Percentiles rank a stretch among this genome's conserved stretches.
These are phyloP conservation scores for Nettapus auritus DNA, from an alignment of 2,113 vertebrate species.

Conservation along the genomic window DNA sequence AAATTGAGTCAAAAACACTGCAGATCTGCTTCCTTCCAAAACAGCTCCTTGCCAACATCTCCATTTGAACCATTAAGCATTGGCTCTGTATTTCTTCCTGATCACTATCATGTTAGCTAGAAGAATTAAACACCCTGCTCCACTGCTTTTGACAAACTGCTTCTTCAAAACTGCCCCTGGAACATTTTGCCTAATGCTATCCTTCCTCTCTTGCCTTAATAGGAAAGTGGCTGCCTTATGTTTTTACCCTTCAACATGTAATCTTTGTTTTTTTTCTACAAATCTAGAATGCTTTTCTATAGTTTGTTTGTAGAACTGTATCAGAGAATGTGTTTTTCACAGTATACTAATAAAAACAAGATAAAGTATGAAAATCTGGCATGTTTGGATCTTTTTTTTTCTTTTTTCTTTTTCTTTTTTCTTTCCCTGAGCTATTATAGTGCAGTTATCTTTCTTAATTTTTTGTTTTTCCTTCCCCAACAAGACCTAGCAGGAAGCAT, in stretches of 20 bases:
- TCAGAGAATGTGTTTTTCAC: background rate
- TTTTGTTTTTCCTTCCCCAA: background rate
- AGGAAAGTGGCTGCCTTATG: background rate
- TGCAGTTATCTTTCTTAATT: background rate
- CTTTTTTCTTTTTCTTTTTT: background rate
- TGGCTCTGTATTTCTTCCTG: conserved; percentile 26
- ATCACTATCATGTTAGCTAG: background rate
- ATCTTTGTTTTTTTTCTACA: background rate
- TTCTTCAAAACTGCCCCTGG: background rate
- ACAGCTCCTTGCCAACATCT: conserved; percentile 36
- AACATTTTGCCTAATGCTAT: background rate
- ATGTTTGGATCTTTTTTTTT: background rate
- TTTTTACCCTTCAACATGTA: background rate
- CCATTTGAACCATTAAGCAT: conserved; percentile 54
- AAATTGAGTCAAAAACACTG: conserved; percentile 22
- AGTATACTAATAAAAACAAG: background rate
- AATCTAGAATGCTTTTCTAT: background rate
- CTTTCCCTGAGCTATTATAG: background rate
- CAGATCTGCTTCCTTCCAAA: conserved; percentile 23
- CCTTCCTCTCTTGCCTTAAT: conserved; percentile 1
- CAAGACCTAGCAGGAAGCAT: background rate
- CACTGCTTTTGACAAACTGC: background rate
- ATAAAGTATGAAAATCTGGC: background rate
- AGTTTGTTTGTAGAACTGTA: background rate
- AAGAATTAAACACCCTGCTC: conserved; percentile 16